Evolutionary conservation across 2,888 invertebrate species (phyloP), one percentile per base, ranked within the genome.

Genomic region (Hypsopygia costalis): DNA sequence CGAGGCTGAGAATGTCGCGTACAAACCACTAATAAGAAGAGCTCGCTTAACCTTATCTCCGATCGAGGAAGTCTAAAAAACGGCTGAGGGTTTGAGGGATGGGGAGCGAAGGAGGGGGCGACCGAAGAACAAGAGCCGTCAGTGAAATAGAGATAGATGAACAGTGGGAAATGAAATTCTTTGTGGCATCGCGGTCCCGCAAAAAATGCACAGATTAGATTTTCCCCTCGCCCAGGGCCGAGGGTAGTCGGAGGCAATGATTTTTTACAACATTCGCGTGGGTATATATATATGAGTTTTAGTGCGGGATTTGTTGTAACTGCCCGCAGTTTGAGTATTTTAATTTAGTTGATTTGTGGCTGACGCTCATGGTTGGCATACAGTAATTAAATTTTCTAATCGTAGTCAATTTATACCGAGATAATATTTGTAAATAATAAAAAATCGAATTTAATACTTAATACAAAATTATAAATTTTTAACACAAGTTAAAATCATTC

Each of bases 111-210:
- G 64, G 58, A 59, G 61, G 68, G 59, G 73, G 69, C 58, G 63
- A 58, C 55, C 68, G 75, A 88, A 88, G 88, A 89, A 89, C 88
- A 87, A 86, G 86, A 79, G 86, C 80, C 85, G 88, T 88, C 88
- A 88, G 78, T 87, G 87, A 85, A 88, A 88, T 87, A 87, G 88
- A 89, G 89, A 89, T 87, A 89, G 88, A 89, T 89, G 89, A 89
- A 89, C 88, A 89, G 87, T 87, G 86, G 89, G 89, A 89, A 89
- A 89, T 89, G 89, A 89, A 89, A 89, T 89, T 89, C 89, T 89
- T 89, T 88, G 89, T 89, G 89, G 89, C 85, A 83, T 87, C 86
- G 87, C 87, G 87, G 86, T 85, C 88, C 81, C 89, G 88, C 88
- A 89, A 89, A 89, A 89, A 89, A 89, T 89, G 87, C 87, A 85